phyloP scores from a whole-genome alignment of 1,140 invertebrate genomes.

The Megalopta genalis region DNA sequence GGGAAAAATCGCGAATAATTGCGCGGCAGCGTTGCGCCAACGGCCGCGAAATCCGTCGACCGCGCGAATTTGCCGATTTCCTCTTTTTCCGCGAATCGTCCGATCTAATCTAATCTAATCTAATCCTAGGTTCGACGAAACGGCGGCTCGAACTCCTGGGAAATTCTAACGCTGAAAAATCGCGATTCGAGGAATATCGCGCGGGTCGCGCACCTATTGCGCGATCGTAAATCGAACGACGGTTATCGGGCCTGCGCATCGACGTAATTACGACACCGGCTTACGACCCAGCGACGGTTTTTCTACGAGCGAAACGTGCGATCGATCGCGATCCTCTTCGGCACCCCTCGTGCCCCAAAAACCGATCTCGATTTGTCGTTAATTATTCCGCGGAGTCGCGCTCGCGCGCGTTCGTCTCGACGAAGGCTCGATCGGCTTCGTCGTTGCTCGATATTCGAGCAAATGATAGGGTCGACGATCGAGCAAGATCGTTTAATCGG shows the following conservation, averaged over 20 bases:
- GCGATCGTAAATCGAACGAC: constrained; percentile 38
- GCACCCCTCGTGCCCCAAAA: not conserved
- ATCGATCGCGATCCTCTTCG: not conserved
- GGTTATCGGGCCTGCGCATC: constrained; percentile 6
- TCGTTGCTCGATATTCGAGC: not conserved
- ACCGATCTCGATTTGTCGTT: constrained; percentile 28
- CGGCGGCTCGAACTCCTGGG: too few species aligned
- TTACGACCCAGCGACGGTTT: not conserved
- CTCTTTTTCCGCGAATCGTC: too few species aligned
- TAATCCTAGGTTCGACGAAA: too few species aligned
- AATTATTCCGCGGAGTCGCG: constrained; percentile 21
- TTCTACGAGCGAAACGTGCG: not conserved
- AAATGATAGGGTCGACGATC: too few species aligned
- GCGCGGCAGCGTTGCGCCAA: too few species aligned
- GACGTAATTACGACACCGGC: constrained; percentile 38
- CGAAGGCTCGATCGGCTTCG: not conserved
- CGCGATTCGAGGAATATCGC: too few species aligned
- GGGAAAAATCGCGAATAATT: not conserved
- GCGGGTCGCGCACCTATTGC: not conserved
- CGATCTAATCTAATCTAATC: too few species aligned
- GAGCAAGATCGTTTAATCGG: too few species aligned
- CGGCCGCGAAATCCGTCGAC: not conserved
- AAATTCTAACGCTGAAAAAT: not conserved
- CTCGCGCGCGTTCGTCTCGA: not conserved
- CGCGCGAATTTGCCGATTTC: not conserved